Evolutionary conservation across 2,797 vertebrate species (phyloP).

Genomic region (Danio aesculapii): DNA sequence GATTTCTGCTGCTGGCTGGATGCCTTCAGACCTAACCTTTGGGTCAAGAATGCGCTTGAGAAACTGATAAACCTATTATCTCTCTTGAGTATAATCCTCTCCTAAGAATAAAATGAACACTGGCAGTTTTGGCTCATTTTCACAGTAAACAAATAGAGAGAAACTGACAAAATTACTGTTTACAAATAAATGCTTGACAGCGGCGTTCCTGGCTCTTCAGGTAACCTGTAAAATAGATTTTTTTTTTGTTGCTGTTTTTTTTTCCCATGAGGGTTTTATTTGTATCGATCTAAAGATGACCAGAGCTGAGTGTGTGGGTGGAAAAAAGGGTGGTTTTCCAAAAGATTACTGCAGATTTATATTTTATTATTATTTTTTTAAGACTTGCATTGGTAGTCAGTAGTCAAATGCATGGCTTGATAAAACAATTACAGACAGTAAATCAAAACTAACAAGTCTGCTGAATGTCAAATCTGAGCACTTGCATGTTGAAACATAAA

Average conservation of each 20-base stretch:
- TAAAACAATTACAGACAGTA: too few species aligned
- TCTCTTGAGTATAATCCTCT: conserved; percentile 21
- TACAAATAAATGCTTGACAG: not conserved
- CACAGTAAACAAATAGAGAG: not conserved
- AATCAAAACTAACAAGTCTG: too few species aligned
- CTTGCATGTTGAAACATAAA: too few species aligned
- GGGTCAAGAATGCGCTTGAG: conserved; percentile 34
- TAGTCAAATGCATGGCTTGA: too few species aligned
- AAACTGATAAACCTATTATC: conserved; percentile 34
- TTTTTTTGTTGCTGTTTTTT: not conserved
- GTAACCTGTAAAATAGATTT: not conserved
- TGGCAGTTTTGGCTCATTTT: not conserved
- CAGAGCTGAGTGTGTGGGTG: not conserved
- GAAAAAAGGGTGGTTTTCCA: not conserved
- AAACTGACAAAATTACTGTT: not conserved
- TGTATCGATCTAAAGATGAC: not conserved
- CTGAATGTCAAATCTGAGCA: too few species aligned
- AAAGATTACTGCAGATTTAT: not conserved
- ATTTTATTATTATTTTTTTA: not conserved
- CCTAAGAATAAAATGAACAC: not conserved
- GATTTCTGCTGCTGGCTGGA: conserved; percentile 27
- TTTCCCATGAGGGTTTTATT: not conserved
- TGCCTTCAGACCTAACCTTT: conserved; percentile 7
- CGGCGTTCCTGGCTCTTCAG: not conserved
- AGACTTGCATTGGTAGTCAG: too few species aligned